Evolutionary conservation across 2,113 vertebrate genomes (phyloP), one percentile per base, ranked within the genome.

Genomic region (Melanerpes formicivorus): DNA sequence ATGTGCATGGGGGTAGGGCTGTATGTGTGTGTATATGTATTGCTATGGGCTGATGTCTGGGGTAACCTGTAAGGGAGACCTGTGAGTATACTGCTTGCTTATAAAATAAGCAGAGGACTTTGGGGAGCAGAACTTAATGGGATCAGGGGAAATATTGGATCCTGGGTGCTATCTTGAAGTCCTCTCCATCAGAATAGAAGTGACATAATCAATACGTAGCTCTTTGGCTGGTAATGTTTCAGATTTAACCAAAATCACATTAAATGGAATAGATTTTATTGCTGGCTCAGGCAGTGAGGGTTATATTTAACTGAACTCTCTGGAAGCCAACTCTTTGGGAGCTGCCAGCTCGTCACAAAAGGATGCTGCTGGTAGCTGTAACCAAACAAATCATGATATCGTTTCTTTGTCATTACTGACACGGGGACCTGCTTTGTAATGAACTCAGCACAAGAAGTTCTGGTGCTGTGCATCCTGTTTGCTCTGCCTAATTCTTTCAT

Each of bases 211-310:
- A 80, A 95, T 95, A 92, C 44, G 56, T 87, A 90, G 72, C 84
- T 96, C 60, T 95, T 92, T 74, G 80, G 52, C 71, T 87, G 74
- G 88, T 93, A 90, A 87, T 80, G 87, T 78, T 77, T 87, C 64
- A 93, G 60, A 87, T 92, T 84, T 90, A 90, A 52, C 92, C 77
- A 88, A 96, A 89, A 87, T 93, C 67, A 88, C 74, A n/a, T 90
- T 95, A 89, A 90, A 87, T 74, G 17, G 32, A 82, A 87, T 89
- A 89, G 87, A 82, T 89, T 87, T 84, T 93, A 84, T 87, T 89
- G 46, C 55, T 92, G 92, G 67, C 52, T 87, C 0, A 2, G 60
- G 27, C 59, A 63, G 60, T 79, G 81, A 42, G 25, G 42, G 55
- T 85, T 93, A 62, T 92, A 84, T 95, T 90, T 93, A 88, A 90